A percentile compares a stretch with the other conserved stretches of the same genome.
Conservation (phyloP, 2,888 invertebrate genomes). For the Druceiella hillmani region DNA sequence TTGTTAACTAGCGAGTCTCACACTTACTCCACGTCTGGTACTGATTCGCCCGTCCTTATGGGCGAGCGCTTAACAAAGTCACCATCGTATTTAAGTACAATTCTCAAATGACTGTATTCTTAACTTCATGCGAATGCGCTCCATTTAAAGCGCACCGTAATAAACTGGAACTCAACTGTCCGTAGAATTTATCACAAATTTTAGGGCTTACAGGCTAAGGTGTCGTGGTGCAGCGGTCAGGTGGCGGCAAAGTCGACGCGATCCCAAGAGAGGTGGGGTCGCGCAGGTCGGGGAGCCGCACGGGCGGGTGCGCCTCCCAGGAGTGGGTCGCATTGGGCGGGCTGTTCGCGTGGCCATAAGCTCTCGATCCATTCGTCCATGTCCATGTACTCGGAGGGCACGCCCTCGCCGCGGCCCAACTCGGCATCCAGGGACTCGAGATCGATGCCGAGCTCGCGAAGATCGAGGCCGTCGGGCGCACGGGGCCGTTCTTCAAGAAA, state of each 20-base stretch:
- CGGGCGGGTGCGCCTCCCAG: constrained; percentile 62
- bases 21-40: no score
- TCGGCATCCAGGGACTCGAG: constrained; percentile 53
- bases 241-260: constrained; percentile 68
- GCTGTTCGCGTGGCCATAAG: constrained; percentile 43
- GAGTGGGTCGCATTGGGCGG: constrained; percentile 64
- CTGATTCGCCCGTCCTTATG: no score
- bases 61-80: no score
- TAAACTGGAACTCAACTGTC: constrained; percentile 4
- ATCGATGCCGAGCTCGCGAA: constrained; percentile 61
- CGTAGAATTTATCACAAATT: constrained; percentile 4
- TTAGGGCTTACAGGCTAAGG: constrained; percentile 28
- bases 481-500: constrained; percentile 33
- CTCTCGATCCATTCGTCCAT: constrained; percentile 41
- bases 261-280: constrained; percentile 68
- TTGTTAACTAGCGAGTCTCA: no score
- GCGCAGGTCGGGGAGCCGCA: constrained; percentile 58
- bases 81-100: not conserved
- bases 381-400: constrained; percentile 45
- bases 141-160: constrained; percentile 9
- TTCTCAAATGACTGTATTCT: not conserved
- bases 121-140: no score
- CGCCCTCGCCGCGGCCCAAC: constrained; percentile 52
- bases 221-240: constrained; percentile 31
- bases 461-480: constrained; percentile 39